phyloP scores from a whole-genome alignment of 2,888 invertebrate species.

The Tridacna gigas region DNA sequence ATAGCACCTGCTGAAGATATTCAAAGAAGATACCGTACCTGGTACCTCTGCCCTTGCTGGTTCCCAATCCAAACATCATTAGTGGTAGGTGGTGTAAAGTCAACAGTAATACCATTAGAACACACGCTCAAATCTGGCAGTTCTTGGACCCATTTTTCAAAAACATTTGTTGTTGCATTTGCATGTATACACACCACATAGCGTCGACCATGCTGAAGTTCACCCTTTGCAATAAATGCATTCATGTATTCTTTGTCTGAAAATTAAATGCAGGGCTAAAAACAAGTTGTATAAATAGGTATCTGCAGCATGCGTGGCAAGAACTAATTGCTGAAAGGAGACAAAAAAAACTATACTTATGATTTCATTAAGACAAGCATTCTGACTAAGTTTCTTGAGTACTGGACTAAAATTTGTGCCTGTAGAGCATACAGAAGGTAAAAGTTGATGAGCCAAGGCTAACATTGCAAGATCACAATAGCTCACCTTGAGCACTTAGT shows the following conservation, averaged over 20 bases:
- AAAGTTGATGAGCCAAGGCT: too few relatives aligned
- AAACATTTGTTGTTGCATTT: slow-evolving; percentile 36
- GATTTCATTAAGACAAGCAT: too few relatives aligned
- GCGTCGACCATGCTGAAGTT: slow-evolving; percentile 56
- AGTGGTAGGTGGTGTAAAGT: slow-evolving; percentile 62
- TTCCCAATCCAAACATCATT: slow-evolving; percentile 61
- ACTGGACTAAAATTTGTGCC: too few relatives aligned
- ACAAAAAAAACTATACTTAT: too few relatives aligned
- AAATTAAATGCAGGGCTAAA: neutral
- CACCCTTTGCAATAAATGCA: slow-evolving; percentile 31
- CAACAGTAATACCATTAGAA: slow-evolving; percentile 72
- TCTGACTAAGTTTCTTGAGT: too few relatives aligned
- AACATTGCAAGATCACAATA: too few relatives aligned
- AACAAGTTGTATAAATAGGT: neutral
- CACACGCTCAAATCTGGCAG: slow-evolving; percentile 65
- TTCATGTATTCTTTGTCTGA: slow-evolving; percentile 50
- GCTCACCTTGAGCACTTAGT: too few relatives aligned
- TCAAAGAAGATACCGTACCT: slow-evolving; percentile 1
- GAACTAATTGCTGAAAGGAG: too few relatives aligned
- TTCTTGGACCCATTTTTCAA: slow-evolving; percentile 65
- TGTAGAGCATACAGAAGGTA: too few relatives aligned
- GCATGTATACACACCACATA: slow-evolving; percentile 68
- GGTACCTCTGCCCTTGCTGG: slow-evolving; percentile 9
- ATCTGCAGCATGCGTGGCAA: too few relatives aligned
- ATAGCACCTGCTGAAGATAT: neutral